Conservation (phyloP, 2,888 invertebrate genomes). For the Polylopha cassiicola region DNA sequence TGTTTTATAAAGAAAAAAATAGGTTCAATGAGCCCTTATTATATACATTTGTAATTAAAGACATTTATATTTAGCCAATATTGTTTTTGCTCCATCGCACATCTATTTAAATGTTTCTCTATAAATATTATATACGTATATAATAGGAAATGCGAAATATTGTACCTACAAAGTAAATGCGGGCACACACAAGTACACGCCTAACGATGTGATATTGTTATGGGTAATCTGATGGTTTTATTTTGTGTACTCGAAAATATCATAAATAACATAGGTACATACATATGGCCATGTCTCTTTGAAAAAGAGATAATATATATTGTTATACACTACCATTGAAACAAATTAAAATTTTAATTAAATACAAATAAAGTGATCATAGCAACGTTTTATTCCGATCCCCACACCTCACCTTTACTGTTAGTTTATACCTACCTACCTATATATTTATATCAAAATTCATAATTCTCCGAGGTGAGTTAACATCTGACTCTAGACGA, state of each 20-base stretch:
- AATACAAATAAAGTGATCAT: constrained; percentile 51
- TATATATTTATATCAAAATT: no score
- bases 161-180: constrained; percentile 47
- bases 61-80: constrained; percentile 5
- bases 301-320: constrained; percentile 69
- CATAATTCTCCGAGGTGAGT: no score
- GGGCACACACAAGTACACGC: constrained; percentile 69
- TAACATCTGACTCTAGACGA: no score
- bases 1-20: constrained; percentile 26
- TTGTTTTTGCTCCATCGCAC: constrained; percentile 14
- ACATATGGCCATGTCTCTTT: constrained; percentile 61
- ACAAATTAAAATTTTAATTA: constrained; percentile 69
- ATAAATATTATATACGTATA: constrained; percentile 6
- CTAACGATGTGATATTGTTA: constrained; percentile 72
- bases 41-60: no score
- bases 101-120: constrained; percentile 3
- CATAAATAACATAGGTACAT: constrained; percentile 50
- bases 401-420: no score
- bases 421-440: no score
- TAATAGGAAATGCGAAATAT: constrained; percentile 27
- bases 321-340: constrained; percentile 70
- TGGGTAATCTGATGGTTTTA: constrained; percentile 65
- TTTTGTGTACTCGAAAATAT: constrained; percentile 67
- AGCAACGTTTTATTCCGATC: constrained; percentile 32
- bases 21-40: constrained; percentile 1